Percentiles rank a stretch among this genome's conserved stretches.
Conservation (phyloP, 2,113 vertebrate genomes). For the Silurus asotus region DNA sequence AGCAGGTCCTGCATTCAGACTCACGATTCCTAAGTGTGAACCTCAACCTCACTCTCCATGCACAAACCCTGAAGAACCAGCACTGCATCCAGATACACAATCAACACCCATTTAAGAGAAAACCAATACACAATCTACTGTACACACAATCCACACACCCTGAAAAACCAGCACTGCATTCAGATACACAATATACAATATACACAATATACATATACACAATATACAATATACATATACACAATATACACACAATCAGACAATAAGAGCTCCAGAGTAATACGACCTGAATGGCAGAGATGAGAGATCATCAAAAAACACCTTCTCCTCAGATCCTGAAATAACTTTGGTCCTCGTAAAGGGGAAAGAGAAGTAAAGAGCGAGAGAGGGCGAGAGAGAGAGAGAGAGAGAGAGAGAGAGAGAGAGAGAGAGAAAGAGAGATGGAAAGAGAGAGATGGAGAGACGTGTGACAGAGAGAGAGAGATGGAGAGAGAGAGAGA, state of each 20-base stretch:
- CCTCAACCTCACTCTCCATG: neutral
- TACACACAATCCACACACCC: no score
- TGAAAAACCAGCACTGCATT: no score
- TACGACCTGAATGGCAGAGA: slow-evolving; percentile 46
- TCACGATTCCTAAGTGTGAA: neutral
- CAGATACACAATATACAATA: no score
- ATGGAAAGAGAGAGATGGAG: no score
- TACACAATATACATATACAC: no score
- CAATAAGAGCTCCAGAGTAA: slow-evolving; percentile 19
- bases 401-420: neutral
- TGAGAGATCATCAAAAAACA: slow-evolving; percentile 23
- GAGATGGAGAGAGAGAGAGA: neutral
- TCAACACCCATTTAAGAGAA: neutral
- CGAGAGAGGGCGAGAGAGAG: slow-evolving; percentile 7
- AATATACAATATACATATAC: no score
- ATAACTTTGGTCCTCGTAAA: slow-evolving; percentile 26
- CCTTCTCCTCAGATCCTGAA: neutral
- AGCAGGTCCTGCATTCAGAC: neutral
- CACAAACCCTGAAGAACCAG: slow-evolving; percentile 37
- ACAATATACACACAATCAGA: neutral
- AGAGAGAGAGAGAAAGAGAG: no score
- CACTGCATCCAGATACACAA: slow-evolving; percentile 43
- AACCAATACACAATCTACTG: no score
- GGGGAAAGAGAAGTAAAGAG: no score
- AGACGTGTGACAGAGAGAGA: slow-evolving; percentile 1